Base-by-base conservation (phyloP, 2,797 vertebrate species). In the Chaetophractus vellerosus region DNA sequence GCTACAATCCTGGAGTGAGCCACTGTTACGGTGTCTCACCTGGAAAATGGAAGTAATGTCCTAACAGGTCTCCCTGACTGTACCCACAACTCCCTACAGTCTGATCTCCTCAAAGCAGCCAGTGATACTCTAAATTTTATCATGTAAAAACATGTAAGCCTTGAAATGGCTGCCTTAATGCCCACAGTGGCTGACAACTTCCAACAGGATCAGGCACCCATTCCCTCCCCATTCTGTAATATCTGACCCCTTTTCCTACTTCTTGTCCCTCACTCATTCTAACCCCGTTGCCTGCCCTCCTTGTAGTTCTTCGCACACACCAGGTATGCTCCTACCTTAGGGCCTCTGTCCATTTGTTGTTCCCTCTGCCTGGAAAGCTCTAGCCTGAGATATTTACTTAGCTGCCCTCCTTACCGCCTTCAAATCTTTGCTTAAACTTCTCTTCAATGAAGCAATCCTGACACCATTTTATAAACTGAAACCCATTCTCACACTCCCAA, bases 391-490 rank as follows among this genome's bases (percentile, higher is more conserved):
- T 28, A 69, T 7, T 24, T 31, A 19, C 26, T 11, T 0, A 38
- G 14, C 33, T 48, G 15, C 10, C 4, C 59, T 80, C 41, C 38
- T 81, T 0, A 26, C 28, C 48, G 26, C 57, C 57, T 74, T 38
- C 28, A 14, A 89, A 18, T 59, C 48, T 48, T 61, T 66, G 31
- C 63, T 87, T 57, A 16, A 48, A 10, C 57, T 24, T 80, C 52
- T 48, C 16, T 38, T 23, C n/a, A 41, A 14, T 15, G 52, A 55
- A 16, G 50, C 16, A 24, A 21, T 24, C 41, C 11, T 88, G 41
- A 26, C n/a, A 19, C 38, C n/a, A 76, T 63, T 57, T 76, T 31
- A 68, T 85, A 93, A 91, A 66, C 5, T 57, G 45, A 94, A 81
- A 61, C 21, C 52, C 15, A 64, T 0, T 16, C 8, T 61, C 12